Evolutionary conservation across 2,113 vertebrate species (phyloP), one percentile per base, ranked within the genome.

Genomic region (Halichoerus grypus): DNA sequence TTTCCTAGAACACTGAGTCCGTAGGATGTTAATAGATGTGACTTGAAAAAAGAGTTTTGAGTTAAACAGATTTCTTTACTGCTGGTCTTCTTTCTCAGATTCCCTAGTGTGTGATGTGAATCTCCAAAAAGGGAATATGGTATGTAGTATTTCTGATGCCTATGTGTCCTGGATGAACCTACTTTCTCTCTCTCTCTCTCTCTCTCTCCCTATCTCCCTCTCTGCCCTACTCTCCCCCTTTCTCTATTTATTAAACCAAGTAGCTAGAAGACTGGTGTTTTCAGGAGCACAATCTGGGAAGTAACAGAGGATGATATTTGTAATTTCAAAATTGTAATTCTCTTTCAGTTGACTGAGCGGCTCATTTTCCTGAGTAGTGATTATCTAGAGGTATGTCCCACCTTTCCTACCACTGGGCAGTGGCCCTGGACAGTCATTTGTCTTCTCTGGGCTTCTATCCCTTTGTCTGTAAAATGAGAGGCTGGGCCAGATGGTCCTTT

Each of bases 21-120:
- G 59, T 92, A 97, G 94, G 96, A 94, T 97, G 91, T 91, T 93
- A 96, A 97, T 91, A 92, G 95, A 94, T 94, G 81, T 91, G 92
- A 93, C 94, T 93, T 97, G 49, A 77, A 95, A 85, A 92, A 95
- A 93, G 92, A 82, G 26, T 86, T 96, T 95, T 88, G 94, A 88
- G 91, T 93, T 94, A 86, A 97, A 90, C 85, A 94, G 87, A 82
- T 97, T 96, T 97, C n/a, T 94, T 72, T 96, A 61, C 51, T 65
- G 83, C 87, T 69, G 83, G 51, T 80, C 74, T 94, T 90, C 92
- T 63, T 92, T 69, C 79, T 95, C 46, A 61, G 76, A 76, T 28
- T 91, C 84, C 74, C 59, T 72, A 49, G 57, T 55, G 39, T 88
- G 46, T 72, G 80, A 80, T 55, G 19, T n/a, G 89, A 93, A 74